phyloP scores from a whole-genome alignment of 2,888 invertebrate genomes.

The Anthophora plumipes region DNA sequence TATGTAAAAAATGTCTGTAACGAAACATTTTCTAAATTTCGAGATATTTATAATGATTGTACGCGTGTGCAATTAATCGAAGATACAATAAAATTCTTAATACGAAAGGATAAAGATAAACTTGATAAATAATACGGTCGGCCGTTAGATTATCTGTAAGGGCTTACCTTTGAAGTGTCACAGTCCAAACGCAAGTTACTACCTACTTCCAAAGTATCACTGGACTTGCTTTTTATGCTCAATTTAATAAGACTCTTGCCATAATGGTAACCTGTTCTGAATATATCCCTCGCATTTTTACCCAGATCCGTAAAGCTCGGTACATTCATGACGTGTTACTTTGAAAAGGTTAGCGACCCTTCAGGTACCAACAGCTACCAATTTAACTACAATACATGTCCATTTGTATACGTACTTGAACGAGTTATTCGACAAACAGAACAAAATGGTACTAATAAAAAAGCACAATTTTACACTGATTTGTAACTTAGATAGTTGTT shows the following conservation, averaged over 20 bases:
- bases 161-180: slow-evolving; percentile 69
- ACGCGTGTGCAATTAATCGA: too few relatives aligned
- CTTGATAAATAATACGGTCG: too few relatives aligned
- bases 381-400: slow-evolving; percentile 19
- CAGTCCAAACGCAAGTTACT: slow-evolving; percentile 70
- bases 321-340: slow-evolving; percentile 62
- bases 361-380: neutral
- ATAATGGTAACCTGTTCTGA: slow-evolving; percentile 76
- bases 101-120: too few relatives aligned
- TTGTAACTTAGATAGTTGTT: neutral
- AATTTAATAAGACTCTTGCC: slow-evolving; percentile 74
- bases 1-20: too few relatives aligned
- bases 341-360: neutral
- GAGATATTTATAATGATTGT: too few relatives aligned
- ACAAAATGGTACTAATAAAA: neutral
- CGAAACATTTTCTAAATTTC: too few relatives aligned
- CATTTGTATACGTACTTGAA: neutral
- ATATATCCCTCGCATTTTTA: slow-evolving; percentile 75
- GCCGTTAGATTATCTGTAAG: too few relatives aligned
- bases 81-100: too few relatives aligned
- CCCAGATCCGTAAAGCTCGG: slow-evolving; percentile 78
- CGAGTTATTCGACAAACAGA: neutral
- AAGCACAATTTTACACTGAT: neutral
- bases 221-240: slow-evolving; percentile 62
- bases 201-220: slow-evolving; percentile 57